Evolutionary conservation across 2,113 vertebrate species (phyloP).

Genomic region (Eretmochelys imbricata): DNA sequence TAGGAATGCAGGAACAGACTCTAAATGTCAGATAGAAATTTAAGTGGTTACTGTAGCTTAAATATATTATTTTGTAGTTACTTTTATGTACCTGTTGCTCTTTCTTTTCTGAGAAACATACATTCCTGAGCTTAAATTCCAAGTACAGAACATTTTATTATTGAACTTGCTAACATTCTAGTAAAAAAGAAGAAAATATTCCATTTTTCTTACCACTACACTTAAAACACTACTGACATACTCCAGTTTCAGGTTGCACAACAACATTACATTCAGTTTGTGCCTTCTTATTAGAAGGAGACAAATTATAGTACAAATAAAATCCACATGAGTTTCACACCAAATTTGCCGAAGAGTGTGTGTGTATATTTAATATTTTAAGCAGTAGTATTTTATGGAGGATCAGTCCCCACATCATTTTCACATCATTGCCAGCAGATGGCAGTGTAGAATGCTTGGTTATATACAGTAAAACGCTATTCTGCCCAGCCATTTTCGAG

Average conservation of each 20-base stretch:
- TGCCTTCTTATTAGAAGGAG: not conserved
- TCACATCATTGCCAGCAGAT: constrained; percentile 75
- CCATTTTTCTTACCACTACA: not conserved
- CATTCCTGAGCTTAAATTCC: not conserved
- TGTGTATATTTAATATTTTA: not conserved
- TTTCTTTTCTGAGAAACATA: not conserved
- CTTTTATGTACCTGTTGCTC: not conserved
- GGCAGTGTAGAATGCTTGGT: constrained; percentile 76
- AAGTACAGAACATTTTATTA: not conserved
- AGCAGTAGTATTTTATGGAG: not conserved
- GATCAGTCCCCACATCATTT: not conserved
- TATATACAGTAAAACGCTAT: not conserved
- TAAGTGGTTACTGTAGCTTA: not conserved
- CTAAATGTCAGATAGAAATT: not conserved
- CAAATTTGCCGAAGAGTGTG: not conserved
- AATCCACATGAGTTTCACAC: not conserved
- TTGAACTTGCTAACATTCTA: not conserved
- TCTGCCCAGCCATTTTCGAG: constrained; percentile 50
- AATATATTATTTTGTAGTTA: rapidly evolving
- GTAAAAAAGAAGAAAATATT: not conserved
- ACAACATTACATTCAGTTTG: not conserved
- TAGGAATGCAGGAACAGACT: not conserved
- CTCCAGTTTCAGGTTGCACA: rapidly evolving
- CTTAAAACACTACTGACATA: not conserved
- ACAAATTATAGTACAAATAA: not conserved